These are phyloP conservation scores for Disparrhopalites patrizii DNA, from an alignment of 2,888 invertebrate species.

Conservation along the genomic window DNA sequence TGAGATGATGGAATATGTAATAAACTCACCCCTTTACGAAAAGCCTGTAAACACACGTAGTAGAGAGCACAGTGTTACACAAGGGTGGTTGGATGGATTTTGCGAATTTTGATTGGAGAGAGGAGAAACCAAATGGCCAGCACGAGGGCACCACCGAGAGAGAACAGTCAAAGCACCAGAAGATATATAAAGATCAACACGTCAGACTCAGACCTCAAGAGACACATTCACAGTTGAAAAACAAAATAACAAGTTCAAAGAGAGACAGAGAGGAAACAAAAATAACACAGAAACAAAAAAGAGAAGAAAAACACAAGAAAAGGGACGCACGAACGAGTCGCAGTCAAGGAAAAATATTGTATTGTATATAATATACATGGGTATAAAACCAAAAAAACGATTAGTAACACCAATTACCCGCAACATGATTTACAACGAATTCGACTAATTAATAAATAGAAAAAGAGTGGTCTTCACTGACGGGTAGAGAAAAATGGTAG, in stretches of 20 bases:
- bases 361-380: not conserved
- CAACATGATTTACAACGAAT: conserved; percentile 1
- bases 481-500: too few relatives aligned
- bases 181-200: conserved; percentile 46
- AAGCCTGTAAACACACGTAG: conserved; percentile 47
- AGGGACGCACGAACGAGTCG: conserved; percentile 22
- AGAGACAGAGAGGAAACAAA: conserved; percentile 8
- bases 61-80: conserved; percentile 44
- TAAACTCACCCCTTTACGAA: conserved; percentile 49
- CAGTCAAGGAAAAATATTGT: conserved; percentile 26
- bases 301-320: conserved; percentile 1
- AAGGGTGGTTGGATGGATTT: conserved; percentile 45
- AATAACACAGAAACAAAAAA: not conserved
- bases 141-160: conserved; percentile 49
- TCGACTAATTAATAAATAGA: not conserved
- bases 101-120: conserved; percentile 38
- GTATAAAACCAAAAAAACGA: too few relatives aligned
- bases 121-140: conserved; percentile 48
- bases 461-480: conserved; percentile 7
- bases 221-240: conserved; percentile 40
- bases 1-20: conserved; percentile 30
- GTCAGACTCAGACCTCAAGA: conserved; percentile 39
- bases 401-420: conserved; percentile 10
- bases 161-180: conserved; percentile 49
- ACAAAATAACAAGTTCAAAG: conserved; percentile 13